These are phyloP conservation scores for Epinephelus malabaricus DNA, from an alignment of 2,797 vertebrate species.

Conservation along the genomic window DNA sequence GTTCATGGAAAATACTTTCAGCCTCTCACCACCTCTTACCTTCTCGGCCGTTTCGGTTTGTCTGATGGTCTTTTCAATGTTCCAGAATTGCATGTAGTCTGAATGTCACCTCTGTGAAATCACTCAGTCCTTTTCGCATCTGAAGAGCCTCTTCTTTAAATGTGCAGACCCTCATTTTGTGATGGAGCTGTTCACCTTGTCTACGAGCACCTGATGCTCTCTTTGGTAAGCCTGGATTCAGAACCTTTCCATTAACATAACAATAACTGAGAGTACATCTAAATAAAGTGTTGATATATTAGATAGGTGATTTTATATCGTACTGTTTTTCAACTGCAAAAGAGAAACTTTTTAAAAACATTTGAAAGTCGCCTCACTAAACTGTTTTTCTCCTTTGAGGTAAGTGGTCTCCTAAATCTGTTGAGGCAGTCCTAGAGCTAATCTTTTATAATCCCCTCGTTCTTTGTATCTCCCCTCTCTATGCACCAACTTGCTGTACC, in stretches of 20 bases:
- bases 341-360: constrained; percentile 16
- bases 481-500: constrained; percentile 39
- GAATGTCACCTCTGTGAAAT: constrained; percentile 1
- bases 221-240: background rate
- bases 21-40: background rate
- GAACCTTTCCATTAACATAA: background rate
- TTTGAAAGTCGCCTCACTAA: constrained; percentile 24
- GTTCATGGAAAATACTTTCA: background rate
- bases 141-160: background rate
- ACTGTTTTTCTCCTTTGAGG: constrained; percentile 43
- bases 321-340: background rate
- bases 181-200: constrained; percentile 6
- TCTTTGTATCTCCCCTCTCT: constrained; percentile 47
- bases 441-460: constrained; percentile 63
- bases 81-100: background rate
- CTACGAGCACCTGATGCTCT: background rate
- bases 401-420: constrained; percentile 56
- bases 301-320: background rate
- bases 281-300: background rate
- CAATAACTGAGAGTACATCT: background rate
- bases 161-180: background rate
- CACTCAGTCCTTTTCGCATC: background rate
- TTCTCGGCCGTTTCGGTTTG: background rate
- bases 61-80: background rate
- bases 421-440: constrained; percentile 43